Base-by-base conservation (phyloP, 2,888 invertebrate species). In the Urechis unicinctus region DNA sequence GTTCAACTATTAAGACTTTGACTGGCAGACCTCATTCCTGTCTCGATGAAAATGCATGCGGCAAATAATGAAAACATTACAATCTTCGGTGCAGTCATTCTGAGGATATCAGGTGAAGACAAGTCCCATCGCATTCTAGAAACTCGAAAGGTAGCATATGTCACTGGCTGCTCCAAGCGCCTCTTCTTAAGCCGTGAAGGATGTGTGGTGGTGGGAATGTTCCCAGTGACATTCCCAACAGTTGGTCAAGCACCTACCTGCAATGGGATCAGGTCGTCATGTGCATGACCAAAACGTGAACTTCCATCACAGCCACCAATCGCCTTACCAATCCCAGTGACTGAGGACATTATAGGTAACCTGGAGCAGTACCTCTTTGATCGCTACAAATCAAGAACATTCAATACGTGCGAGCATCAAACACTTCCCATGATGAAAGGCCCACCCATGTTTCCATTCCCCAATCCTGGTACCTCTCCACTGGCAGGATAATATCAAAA, bases 171-270 rank as follows among this genome's bases (percentile, higher is more conserved):
- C 21, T 58, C 65, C 1, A 62, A 66, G 56, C 64, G 56, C 50
- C 24, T 69, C 1, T 68, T 65, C 57, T 53, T 69, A 25, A 62
- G 61, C 50, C 55, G 61, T 30, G 64, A 69, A 30, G 65, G 67
- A 13, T 69, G 66, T 49, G 26, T 57, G 3, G 48, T 42, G 2
- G 56, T 68, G 0, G 62, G 67, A 13, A 63, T 68, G 17, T 62
- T 68, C 17, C 36, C 61, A 0, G 46, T 49, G 1, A 47, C 13
- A 28, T 66, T 69, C 50, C 66, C 63, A 13, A 53, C 49, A 13
- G 50, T 59, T 41, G 59, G 58, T 21, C 56, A 57, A 22, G 43
- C 36, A 50, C 30, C 24, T 21, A 31, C 44, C 50, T 24, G 43
- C 50, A 2, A 48, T 59, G n/a, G 59, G 53, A 4, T 49, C 41